Evolutionary conservation across 2,797 vertebrate genomes (phyloP).

Genomic region (Euthynnus affinis): DNA sequence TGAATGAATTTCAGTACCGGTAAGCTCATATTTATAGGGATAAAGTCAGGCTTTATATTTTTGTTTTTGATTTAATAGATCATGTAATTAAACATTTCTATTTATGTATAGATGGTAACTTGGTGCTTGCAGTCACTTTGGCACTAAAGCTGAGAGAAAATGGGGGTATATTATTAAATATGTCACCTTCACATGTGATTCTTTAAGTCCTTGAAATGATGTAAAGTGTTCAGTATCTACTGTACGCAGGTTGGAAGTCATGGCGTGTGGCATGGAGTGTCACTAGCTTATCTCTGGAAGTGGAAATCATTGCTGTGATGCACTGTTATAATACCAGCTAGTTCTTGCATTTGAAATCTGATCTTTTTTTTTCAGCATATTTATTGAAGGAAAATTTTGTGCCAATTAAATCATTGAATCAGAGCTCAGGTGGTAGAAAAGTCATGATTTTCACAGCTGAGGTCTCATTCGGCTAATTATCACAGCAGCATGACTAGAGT

Average conservation of each 20-base stretch:
- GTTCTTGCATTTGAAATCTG: constrained; percentile 1
- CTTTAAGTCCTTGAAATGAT: constrained; percentile 16
- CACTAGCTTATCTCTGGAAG: constrained; percentile 26
- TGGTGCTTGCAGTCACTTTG: background rate
- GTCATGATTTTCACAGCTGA: constrained; percentile 25
- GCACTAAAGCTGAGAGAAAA: constrained; percentile 19
- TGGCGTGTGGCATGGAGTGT: constrained; percentile 11
- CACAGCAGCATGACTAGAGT: constrained; percentile 11
- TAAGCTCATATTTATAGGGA: constrained; percentile 15
- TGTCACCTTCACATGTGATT: constrained; percentile 14
- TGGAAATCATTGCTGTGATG: constrained; percentile 11
- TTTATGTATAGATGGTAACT: background rate
- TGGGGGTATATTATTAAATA: background rate
- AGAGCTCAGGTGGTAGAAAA: constrained; percentile 10
- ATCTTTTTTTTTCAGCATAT: background rate
- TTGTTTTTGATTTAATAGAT: constrained; percentile 6
- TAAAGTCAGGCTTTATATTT: constrained; percentile 11
- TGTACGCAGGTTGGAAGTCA: constrained; percentile 10
- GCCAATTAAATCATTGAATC: constrained; percentile 34
- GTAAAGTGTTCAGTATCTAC: constrained; percentile 3
- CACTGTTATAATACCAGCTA: background rate
- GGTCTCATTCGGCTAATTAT: constrained; percentile 40
- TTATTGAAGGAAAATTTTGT: background rate
- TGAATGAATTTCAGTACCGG: constrained; percentile 14
- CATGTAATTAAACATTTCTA: background rate